Evolutionary conservation across 1,140 invertebrate species (phyloP).

Genomic region (Octopus bimaculoides): DNA sequence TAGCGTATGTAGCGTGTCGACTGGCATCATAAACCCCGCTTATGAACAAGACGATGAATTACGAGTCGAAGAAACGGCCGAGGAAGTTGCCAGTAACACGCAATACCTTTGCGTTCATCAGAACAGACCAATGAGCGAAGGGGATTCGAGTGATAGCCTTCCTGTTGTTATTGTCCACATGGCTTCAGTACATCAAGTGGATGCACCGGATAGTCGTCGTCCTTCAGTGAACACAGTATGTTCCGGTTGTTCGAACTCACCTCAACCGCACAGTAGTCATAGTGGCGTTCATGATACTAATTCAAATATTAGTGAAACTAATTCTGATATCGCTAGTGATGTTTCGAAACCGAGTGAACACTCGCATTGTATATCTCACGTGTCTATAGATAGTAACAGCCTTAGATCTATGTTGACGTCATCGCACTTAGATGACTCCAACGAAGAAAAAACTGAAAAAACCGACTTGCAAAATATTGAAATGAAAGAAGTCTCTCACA

Average conservation of each 20-base stretch:
- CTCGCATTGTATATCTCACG: neutral
- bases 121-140: conserved; percentile 2
- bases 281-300: conserved; percentile 98
- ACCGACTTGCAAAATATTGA: neutral
- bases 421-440: neutral
- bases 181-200: conserved; percentile 10
- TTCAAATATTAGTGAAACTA: conserved; percentile 93
- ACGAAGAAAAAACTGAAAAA: neutral
- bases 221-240: neutral
- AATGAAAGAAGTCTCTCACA: conserved; percentile 5
- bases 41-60: conserved; percentile 6
- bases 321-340: conserved; percentile 75
- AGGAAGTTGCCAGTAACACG: neutral
- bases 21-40: conserved; percentile 6
- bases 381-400: neutral
- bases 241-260: conserved; percentile 62
- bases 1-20: neutral
- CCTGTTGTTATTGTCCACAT: conserved; percentile 6
- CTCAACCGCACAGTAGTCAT: conserved; percentile 99
- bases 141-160: neutral
- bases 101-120: neutral
- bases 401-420: neutral
- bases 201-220: neutral
- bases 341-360: neutral
- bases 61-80: too few relatives aligned